Evolutionary conservation across 2,113 vertebrate species (phyloP), one percentile per base, ranked within the genome.

Genomic region (Perognathus longimembris): DNA sequence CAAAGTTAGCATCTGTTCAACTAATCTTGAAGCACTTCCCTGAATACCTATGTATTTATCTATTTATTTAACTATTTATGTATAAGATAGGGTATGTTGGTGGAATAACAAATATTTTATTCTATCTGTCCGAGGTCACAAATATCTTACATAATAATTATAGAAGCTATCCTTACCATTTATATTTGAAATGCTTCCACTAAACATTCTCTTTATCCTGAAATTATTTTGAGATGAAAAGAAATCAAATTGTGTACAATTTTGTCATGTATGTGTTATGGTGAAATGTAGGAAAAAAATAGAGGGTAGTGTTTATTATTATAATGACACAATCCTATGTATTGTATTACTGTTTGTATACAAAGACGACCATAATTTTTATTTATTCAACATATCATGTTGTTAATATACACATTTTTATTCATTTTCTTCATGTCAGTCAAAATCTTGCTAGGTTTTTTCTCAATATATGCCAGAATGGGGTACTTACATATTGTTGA

Each of bases 381-480:
- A 15, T 54, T 54, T 54, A 54, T 17, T 54, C 50, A 36, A 71
- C 18, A 57, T 59, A 74, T 63, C 30, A 91, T 59, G 26, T 21
- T 26, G 14, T 30, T 78, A 85, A 64, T 75, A 64, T 70, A 67
- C 18, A 76, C 40, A 57, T 85, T 75, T 92, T 71, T 87, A 75
- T 73, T 32, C 6, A 66, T 40, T 91, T 86, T 64, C 30, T 61
- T 84, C 3, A 18, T 66, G 24, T 34, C 71, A 93, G 57, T 17
- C 64, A 89, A 83, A 66, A 79, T 89, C 69, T 54, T 54, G 50
- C 50, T 81, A 40, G 26, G 42, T 86, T 26, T 8, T 36, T 88
- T 79, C 57, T 66, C 8, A 79, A 38, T 54, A 8, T 32, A 34
- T 6, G n/a, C 78, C 12, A 57, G 18, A 92, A 92, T 81, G 5